These are phyloP conservation scores for Neria commutata DNA, from an alignment of 2,888 invertebrate species.

Conservation along the genomic window DNA sequence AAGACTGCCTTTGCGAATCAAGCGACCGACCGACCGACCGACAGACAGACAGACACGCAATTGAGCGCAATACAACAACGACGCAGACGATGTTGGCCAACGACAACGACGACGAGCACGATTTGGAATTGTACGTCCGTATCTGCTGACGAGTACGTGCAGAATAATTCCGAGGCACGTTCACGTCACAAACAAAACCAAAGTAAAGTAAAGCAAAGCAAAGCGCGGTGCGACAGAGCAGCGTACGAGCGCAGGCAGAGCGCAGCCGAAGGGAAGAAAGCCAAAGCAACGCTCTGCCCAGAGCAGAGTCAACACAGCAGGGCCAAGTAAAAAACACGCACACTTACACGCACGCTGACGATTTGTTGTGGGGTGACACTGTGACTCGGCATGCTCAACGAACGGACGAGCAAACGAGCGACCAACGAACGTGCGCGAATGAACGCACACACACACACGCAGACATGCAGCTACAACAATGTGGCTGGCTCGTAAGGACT, in stretches of 20 bases:
- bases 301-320: background rate
- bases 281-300: conserved; percentile 5
- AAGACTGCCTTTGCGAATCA: too few relatives aligned
- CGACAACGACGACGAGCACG: conserved; percentile 22
- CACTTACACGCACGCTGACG: conserved; percentile 25
- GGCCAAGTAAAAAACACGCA: conserved; percentile 18
- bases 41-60: conserved; percentile 18
- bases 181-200: conserved; percentile 63
- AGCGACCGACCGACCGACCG: background rate
- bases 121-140: conserved; percentile 46
- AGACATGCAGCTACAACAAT: conserved; percentile 7
- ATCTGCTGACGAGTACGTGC: conserved; percentile 61
- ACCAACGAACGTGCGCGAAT: conserved; percentile 38
- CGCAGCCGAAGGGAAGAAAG: conserved; percentile 15
- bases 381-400: conserved; percentile 48
- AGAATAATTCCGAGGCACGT: conserved; percentile 61
- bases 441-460: background rate
- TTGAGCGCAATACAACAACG: conserved; percentile 14
- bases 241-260: conserved; percentile 17
- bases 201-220: conserved; percentile 51
- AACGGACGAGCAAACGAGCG: conserved; percentile 6
- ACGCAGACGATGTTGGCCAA: conserved; percentile 20
- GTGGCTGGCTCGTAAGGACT: background rate
- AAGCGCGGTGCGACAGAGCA: conserved; percentile 31
- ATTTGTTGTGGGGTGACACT: conserved; percentile 51